Evolutionary conservation across 1,140 invertebrate species (phyloP), one percentile per base, ranked within the genome.

Genomic region (Dendrolimus kikuchii): DNA sequence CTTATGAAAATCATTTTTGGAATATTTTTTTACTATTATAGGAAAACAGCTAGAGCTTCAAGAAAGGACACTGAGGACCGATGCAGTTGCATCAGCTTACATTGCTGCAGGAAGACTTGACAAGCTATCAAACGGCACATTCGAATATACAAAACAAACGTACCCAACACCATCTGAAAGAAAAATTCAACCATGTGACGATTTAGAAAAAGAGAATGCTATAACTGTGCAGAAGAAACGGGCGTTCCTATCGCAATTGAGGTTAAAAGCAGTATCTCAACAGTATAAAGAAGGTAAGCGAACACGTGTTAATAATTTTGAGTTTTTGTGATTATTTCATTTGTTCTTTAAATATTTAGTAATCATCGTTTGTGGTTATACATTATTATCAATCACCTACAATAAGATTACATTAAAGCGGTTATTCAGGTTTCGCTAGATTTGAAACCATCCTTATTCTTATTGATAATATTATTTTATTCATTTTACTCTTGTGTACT

Each of bases 21-120:
- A 45, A n/a, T 4, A 5, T 45, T n/a, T 45, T n/a, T n/a, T 45
- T 45, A 38, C n/a, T 40, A 4, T 74, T 71, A 43, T 71, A 83
- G 80, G 74, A 40, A 74, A 66, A 63, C 52, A 75, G 41, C 45
- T 80, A 42, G 73, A 77, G 5, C 64, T 59, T 4, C 69, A 77
- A 63, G 81, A 85, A 51, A 71, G 69, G n/a, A 64, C 61, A 7
- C 36, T 81, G 7, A 65, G 50, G 36, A 58, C 49, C 36, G 81
- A 83, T 40, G 54, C 70, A 0, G 68, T 83, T 45, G 77, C 77
- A 2, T 66, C 69, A 4, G 82, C 82, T 0, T 86, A 77, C 44
- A 74, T 81, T 42, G 60, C 74, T 23, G 78, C 71, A 4, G 81
- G 79, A 4, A 59, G 79, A 7, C 57, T 82, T 38, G 79, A 82